Evolutionary conservation across 2,888 invertebrate species (phyloP), one percentile per base, ranked within the genome.

Genomic region (Sinotaia quadrata): DNA sequence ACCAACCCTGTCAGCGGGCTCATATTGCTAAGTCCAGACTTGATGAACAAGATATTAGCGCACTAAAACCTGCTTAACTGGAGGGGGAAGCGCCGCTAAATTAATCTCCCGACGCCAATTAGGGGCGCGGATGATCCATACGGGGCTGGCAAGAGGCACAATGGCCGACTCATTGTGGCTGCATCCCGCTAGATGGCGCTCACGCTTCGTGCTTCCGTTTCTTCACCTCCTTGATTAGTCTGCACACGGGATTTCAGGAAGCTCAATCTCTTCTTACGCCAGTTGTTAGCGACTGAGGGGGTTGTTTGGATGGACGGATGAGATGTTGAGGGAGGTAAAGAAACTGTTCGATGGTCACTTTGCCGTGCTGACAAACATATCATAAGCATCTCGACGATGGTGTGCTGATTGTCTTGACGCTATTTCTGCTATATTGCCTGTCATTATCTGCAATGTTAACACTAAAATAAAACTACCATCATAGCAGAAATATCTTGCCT

Each of bases 41-140:
- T 21, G 27, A 27, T 18, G 31, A 63, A 54, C 63, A 68, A 68
- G 62, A 68, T 68, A 68, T 63, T 68, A 63, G 37, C 31, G 36
- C 37, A 51, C 68, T 63, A 44, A 68, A 62, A 62, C 57, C 68
- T 61, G 52, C 61, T 63, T 68, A 68, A 68, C 68, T 68, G 62
- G 63, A 68, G 62, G 33, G 57, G 51, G 51, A 63, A 68, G 62
- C 36, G 21, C 62, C 41, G 49, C 62, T 51, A 68, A 63, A 62
- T 63, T 57, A 68, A 68, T 68, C 68, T 63, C 68, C 62, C 49
- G 68, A 63, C 68, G 63, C 68, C 68, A 68, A 68, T 68, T 68
- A 68, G 68, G 8, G 29, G 54, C 51, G 51, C 24, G 41, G 54
- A 63, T 41, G 54, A 63, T 54, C 63, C 63, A 54, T 37, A 37